A percentile compares a stretch with the other conserved stretches of the same genome.
Conservation (phyloP, 1,140 invertebrate species). For the Brachionus sp. region DNA sequence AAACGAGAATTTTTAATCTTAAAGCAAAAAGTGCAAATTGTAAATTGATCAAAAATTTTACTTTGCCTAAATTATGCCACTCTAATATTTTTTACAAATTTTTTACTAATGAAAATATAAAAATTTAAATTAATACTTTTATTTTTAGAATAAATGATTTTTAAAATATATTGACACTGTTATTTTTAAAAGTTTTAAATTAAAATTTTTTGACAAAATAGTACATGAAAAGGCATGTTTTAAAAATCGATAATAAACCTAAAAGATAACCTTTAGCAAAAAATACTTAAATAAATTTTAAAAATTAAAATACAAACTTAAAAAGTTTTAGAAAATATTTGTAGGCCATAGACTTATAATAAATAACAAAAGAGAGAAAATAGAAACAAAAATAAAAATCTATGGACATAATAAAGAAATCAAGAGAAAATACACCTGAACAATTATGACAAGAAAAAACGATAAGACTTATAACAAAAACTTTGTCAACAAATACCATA, state of each 20-base stretch:
- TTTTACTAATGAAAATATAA: too few species aligned
- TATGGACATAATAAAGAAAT: not conserved
- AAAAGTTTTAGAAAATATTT: not conserved
- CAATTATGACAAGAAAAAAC: not conserved
- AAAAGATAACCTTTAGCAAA: not conserved
- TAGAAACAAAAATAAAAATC: not conserved
- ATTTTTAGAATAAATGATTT: not conserved
- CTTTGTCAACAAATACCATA: not conserved
- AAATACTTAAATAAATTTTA: not conserved
- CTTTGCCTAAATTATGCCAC: too few species aligned
- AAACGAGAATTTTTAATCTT: too few species aligned
- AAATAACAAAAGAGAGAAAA: not conserved
- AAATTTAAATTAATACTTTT: not conserved
- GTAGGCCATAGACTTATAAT: not conserved
- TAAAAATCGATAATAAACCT: not conserved
- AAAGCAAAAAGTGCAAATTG: too few species aligned
- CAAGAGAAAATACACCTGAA: not conserved
- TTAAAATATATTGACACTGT: constrained; percentile 2
- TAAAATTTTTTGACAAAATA: not conserved
- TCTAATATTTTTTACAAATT: too few species aligned
- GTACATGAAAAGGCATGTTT: not conserved
- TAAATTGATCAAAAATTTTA: too few species aligned
- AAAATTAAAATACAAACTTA: not conserved
- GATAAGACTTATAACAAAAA: not conserved
- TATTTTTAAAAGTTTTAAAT: constrained; percentile 1